Percentiles rank a stretch among this genome's conserved stretches.
These are phyloP conservation scores for Urocyon cinereoargenteus DNA, from an alignment of 2,797 vertebrate genomes.

Conservation along the genomic window DNA sequence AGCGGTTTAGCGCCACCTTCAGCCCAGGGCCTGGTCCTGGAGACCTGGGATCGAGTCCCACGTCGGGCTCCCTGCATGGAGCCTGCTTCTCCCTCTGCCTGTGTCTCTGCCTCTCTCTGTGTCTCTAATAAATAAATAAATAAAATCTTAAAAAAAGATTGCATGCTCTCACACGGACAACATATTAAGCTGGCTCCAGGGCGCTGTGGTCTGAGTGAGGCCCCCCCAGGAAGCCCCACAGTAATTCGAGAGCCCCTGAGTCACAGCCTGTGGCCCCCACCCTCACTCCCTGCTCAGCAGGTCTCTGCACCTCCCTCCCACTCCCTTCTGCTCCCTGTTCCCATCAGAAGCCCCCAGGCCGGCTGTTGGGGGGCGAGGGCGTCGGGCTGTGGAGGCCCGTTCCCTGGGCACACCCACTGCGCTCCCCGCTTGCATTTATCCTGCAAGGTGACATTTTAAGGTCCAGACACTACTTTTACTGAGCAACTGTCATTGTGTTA, in stretches of 20 bases:
- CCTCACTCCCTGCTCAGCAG: no score
- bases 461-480: neutral
- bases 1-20: no score
- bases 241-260: neutral
- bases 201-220: accelerated
- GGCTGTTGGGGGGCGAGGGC: neutral
- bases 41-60: no score
- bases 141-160: no score
- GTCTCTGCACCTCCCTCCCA: accelerated
- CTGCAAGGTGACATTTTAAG: neutral
- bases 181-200: accelerated
- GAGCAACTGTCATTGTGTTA: neutral
- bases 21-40: no score
- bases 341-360: no score
- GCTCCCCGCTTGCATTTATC: no score
- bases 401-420: neutral
- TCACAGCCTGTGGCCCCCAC: neutral
- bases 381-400: accelerated
- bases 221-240: neutral
- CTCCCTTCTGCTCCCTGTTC: neutral
- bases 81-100: no score
- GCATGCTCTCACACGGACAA: neutral
- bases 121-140: no score
- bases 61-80: no score
- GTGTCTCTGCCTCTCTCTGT: no score